Evolutionary conservation across 2,797 vertebrate genomes (phyloP).

Genomic region (Carapus acus): DNA sequence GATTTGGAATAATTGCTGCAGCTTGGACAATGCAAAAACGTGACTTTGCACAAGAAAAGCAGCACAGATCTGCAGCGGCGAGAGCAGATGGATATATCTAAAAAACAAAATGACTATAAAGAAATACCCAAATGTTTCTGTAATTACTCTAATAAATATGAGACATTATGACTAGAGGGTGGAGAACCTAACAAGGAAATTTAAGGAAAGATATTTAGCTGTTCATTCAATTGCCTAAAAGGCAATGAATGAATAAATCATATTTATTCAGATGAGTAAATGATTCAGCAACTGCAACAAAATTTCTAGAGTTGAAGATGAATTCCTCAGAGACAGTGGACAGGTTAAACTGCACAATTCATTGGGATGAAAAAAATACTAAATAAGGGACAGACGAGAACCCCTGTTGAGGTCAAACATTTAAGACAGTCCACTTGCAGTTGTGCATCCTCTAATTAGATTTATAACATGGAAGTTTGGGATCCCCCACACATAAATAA

Average conservation of each 20-base stretch:
- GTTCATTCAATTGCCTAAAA: neutral
- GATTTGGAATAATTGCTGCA: slow-evolving; percentile 23
- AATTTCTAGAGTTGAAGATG: no score
- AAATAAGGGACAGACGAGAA: no score
- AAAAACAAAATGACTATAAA: neutral
- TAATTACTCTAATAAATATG: neutral
- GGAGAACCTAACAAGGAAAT: no score
- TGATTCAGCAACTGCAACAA: no score
- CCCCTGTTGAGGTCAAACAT: no score
- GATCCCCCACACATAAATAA: no score
- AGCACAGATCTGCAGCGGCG: neutral
- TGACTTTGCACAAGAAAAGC: slow-evolving; percentile 2
- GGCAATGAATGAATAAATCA: no score
- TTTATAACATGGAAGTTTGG: no score
- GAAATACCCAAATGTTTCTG: neutral
- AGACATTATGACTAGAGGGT: neutral
- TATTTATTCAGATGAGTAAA: no score
- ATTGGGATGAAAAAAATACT: neutral
- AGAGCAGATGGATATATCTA: neutral
- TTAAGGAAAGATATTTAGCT: neutral
- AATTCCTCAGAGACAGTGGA: no score
- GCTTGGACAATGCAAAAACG: slow-evolving; percentile 10
- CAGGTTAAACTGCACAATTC: neutral
- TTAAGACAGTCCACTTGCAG: no score
- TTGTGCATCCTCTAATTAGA: no score